Conservation (phyloP, 2,113 vertebrate species). For the Solenodon paradoxus region DNA sequence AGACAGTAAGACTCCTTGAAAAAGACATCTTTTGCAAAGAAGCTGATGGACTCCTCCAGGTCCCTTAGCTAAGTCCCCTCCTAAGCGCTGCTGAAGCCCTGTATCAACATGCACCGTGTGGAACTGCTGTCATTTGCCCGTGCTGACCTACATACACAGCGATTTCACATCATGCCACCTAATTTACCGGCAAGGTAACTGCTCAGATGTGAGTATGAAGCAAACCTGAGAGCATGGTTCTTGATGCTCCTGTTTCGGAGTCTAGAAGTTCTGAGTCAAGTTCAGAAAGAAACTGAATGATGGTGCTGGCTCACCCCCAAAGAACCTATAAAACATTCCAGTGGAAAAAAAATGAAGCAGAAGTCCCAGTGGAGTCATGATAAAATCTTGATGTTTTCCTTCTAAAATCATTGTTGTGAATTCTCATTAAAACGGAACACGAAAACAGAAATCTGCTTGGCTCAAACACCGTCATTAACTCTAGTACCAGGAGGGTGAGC, state of each 20-base stretch:
- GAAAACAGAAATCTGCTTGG: constrained; percentile 38
- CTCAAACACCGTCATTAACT: background rate
- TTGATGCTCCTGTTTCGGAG: background rate
- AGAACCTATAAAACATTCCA: background rate
- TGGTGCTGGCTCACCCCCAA: background rate
- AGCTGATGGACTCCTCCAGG: background rate
- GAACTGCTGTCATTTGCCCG: background rate
- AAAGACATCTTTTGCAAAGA: background rate
- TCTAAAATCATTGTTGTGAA: constrained; percentile 41
- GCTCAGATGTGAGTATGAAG: background rate
- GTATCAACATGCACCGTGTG: background rate
- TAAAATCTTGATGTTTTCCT: constrained; percentile 41
- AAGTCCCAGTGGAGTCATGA: background rate
- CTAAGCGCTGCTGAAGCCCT: background rate
- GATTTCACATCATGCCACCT: background rate
- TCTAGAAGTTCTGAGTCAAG: too few species aligned
- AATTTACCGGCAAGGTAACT: background rate
- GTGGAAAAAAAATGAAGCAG: constrained; percentile 11
- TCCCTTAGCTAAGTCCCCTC: background rate
- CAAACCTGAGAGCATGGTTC: background rate
- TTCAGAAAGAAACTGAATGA: background rate
- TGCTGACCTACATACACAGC: background rate
- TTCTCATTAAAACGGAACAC: constrained; percentile 15
- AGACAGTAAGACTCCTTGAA: background rate
- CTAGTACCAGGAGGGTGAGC: background rate